These are phyloP conservation scores for Rhinogobio ventralis DNA, from an alignment of 2,797 vertebrate species.

Conservation along the genomic window DNA sequence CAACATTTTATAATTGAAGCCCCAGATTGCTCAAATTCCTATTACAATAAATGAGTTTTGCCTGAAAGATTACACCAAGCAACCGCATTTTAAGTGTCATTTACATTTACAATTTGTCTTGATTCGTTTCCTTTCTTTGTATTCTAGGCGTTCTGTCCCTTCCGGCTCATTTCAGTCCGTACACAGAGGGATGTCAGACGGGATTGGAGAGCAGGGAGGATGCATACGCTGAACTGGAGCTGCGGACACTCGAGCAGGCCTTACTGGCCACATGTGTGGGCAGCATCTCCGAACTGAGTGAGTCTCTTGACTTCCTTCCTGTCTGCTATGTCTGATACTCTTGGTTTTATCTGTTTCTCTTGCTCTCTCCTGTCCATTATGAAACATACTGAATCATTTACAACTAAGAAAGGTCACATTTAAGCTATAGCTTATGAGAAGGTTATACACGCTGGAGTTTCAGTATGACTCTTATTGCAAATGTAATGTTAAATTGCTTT, in stretches of 20 bases:
- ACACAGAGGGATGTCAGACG: constrained; percentile 85
- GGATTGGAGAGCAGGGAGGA: constrained; percentile 87
- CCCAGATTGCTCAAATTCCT: background rate
- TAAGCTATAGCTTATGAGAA: constrained; percentile 1
- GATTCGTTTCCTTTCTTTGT: constrained; percentile 21
- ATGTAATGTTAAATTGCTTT: background rate
- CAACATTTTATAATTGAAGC: background rate
- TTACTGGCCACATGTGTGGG: constrained; percentile 96
- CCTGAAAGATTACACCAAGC: background rate
- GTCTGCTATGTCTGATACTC: constrained; percentile 6
- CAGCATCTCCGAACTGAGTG: constrained; percentile 97
- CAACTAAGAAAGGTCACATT: constrained; percentile 2
- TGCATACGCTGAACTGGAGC: constrained; percentile 94
- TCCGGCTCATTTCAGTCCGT: constrained; percentile 95
- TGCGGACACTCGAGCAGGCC: constrained; percentile 95
- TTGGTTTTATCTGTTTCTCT: constrained; percentile 10
- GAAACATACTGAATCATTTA: constrained; percentile 5
- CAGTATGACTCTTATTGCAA: background rate
- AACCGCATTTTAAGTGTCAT: background rate
- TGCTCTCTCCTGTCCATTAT: background rate
- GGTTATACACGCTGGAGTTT: background rate
- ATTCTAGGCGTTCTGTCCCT: constrained; percentile 89
- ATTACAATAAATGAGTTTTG: background rate
- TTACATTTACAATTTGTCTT: background rate
- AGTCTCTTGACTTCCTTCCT: constrained; percentile 70